Evolutionary conservation across 2,888 invertebrate genomes (phyloP).

Genomic region (Hydrotaea cyrtoneurina): DNA sequence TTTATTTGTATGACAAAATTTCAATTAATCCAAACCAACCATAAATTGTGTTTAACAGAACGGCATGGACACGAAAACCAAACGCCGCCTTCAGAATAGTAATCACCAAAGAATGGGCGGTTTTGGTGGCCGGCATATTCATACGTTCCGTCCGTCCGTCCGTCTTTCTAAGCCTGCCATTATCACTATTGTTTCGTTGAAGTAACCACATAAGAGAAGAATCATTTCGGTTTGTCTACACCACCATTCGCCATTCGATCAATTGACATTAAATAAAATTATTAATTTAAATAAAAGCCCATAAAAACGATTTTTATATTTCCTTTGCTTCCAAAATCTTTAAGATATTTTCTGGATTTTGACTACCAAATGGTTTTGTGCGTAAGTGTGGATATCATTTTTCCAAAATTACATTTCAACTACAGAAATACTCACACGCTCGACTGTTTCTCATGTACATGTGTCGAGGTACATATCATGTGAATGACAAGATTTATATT

Average conservation of each 20-base stretch:
- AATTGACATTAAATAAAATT: constrained; percentile 41
- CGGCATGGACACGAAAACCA: constrained; percentile 7
- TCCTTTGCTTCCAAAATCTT: neutral
- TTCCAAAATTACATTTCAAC: too few species aligned
- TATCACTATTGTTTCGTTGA: too few species aligned
- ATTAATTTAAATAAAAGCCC: constrained; percentile 51
- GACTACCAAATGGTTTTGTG: neutral
- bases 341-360: neutral
- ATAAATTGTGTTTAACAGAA: constrained; percentile 50
- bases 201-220: too few species aligned
- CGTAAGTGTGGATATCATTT: too few species aligned
- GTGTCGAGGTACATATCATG: neutral
- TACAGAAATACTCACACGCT: too few species aligned
- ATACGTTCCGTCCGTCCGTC: neutral
- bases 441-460: too few species aligned
- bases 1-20: constrained; percentile 25
- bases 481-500: constrained; percentile 27
- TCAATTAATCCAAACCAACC: constrained; percentile 45
- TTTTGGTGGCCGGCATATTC: neutral
- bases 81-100: constrained; percentile 47
- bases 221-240: too few species aligned
- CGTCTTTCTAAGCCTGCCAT: neutral
- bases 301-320: constrained; percentile 44
- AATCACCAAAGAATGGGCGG: constrained; percentile 5
- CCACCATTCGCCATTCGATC: neutral